phyloP scores from a whole-genome alignment of 2,888 invertebrate species.

The Scaptodrosophila latifasciaeformis region DNA sequence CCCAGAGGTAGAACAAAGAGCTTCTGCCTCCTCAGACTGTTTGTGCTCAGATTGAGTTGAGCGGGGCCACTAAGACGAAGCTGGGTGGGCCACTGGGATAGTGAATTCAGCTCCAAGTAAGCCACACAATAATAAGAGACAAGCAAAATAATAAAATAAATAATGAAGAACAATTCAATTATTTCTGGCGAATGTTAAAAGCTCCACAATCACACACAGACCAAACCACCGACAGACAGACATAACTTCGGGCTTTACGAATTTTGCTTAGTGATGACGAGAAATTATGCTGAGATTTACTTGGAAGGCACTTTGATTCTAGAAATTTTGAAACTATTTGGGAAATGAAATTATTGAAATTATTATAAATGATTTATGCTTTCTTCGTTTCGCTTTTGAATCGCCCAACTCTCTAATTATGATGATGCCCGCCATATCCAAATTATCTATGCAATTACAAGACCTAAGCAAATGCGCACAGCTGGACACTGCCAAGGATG shows the following conservation, averaged over 20 bases:
- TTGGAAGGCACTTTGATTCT: too few species aligned
- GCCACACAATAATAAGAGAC: constrained; percentile 64
- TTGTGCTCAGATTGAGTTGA: too few species aligned
- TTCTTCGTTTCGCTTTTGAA: too few species aligned
- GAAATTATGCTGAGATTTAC: too few species aligned
- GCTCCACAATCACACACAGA: constrained; percentile 42
- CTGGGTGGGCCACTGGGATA: constrained; percentile 4
- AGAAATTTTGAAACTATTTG: too few species aligned
- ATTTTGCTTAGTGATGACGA: too few species aligned
- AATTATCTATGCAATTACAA: too few species aligned
- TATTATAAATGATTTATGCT: too few species aligned
- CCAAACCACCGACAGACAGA: background rate
- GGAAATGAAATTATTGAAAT: too few species aligned
- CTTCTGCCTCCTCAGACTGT: background rate
- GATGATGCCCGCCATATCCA: too few species aligned
- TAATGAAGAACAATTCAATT: constrained; percentile 69
- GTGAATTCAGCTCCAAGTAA: constrained; percentile 29
- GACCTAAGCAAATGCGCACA: constrained; percentile 37
- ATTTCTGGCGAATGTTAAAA: constrained; percentile 55
- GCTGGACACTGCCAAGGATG: constrained; percentile 44
- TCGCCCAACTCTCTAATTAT: too few species aligned
- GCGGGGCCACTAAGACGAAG: background rate
- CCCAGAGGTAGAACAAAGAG: background rate
- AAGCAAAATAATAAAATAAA: constrained; percentile 70
- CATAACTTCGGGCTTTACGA: too few species aligned